Percentiles rank a stretch among this genome's conserved stretches.
These are phyloP conservation scores for Sylvicapra grimmia DNA, from an alignment of 2,113 vertebrate genomes.

Conservation along the genomic window DNA sequence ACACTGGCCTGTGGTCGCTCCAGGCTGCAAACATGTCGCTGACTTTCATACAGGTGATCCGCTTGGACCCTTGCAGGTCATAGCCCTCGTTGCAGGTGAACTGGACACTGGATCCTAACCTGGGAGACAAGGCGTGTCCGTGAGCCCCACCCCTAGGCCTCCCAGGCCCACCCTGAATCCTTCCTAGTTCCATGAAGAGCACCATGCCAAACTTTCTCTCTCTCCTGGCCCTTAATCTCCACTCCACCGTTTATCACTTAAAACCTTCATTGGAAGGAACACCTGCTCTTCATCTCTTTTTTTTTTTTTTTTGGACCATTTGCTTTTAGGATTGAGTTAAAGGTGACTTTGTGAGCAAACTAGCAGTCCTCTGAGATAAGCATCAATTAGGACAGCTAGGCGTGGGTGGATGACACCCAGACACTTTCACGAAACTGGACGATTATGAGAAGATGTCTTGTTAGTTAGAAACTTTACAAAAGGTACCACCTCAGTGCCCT, in stretches of 20 bases:
- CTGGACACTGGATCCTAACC: conserved; percentile 95
- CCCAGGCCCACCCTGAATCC: not conserved
- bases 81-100: conserved; percentile 98
- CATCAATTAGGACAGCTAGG: conserved; percentile 38
- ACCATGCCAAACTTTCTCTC: not conserved
- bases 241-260: not conserved
- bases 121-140: conserved; percentile 68
- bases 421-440: not conserved
- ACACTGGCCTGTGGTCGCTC: conserved; percentile 97
- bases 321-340: conserved; percentile 34
- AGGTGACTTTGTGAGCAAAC: conserved; percentile 49
- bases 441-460: not conserved
- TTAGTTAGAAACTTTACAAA: conserved; percentile 24
- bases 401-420: conserved; percentile 10
- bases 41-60: conserved; percentile 96
- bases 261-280: not conserved
- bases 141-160: not conserved
- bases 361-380: conserved; percentile 45
- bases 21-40: conserved; percentile 97
- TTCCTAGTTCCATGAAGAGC: not conserved
- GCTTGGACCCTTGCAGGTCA: conserved; percentile 96
- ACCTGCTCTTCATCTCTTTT: conserved; percentile 17
- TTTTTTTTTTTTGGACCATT: conserved; percentile 6
- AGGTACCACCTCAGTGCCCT: not conserved
- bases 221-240: not conserved